Conservation (phyloP, 2,888 invertebrate species). For the Acronicta alni region DNA sequence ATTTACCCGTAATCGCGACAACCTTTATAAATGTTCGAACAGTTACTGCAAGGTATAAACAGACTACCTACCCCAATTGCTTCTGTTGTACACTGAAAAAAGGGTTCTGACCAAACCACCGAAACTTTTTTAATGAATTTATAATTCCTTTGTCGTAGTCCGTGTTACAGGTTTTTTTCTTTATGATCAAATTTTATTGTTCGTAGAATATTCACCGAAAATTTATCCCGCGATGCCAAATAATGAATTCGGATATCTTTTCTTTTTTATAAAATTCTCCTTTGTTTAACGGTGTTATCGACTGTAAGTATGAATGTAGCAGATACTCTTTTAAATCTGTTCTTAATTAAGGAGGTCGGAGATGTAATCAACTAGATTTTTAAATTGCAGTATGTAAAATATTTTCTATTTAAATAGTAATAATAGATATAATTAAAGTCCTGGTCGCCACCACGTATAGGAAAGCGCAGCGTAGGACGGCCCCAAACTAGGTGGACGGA, state of each 20-base stretch:
- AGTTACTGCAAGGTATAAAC: constrained; percentile 26
- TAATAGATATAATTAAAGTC: too few species aligned
- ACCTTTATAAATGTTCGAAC: constrained; percentile 34
- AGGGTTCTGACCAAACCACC: constrained; percentile 63
- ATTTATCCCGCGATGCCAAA: constrained; percentile 31
- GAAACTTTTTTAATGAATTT: constrained; percentile 73
- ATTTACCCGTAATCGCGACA: constrained; percentile 7
- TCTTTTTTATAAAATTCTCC: constrained; percentile 28
- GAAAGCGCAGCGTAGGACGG: too few species aligned
- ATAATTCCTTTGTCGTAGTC: constrained; percentile 62
- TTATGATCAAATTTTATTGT: constrained; percentile 53
- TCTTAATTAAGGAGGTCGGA: background rate
- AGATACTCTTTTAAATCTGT: background rate
- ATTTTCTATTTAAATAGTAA: too few species aligned
- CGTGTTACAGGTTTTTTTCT: constrained; percentile 51
- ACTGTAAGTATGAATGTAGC: constrained; percentile 15
- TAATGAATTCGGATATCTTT: constrained; percentile 29
- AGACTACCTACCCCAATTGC: constrained; percentile 30
- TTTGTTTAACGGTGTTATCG: constrained; percentile 16
- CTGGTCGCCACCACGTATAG: too few species aligned
- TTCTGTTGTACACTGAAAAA: constrained; percentile 46
- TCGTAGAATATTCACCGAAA: constrained; percentile 34
- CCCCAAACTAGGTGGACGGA: too few species aligned
- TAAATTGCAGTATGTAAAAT: background rate
- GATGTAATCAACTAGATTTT: background rate